These are phyloP conservation scores for Saguinus imperator DNA, from an alignment of 2,113 vertebrate genomes.

Conservation along the genomic window DNA sequence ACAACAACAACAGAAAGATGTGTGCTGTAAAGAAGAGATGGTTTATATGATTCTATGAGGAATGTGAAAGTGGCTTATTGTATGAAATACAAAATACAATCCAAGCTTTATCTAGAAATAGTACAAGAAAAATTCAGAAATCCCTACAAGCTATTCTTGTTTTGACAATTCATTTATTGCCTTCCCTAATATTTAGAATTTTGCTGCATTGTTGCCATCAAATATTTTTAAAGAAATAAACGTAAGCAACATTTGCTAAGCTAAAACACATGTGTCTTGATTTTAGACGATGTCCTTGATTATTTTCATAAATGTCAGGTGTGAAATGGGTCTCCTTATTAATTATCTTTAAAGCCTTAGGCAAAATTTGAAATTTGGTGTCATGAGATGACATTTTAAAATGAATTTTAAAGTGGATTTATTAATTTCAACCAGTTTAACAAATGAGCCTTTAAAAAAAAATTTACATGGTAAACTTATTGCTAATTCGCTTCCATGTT, in stretches of 20 bases:
- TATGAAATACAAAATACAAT: background rate
- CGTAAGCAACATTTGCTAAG: constrained; percentile 30
- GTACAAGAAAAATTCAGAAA: background rate
- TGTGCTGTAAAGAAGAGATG: background rate
- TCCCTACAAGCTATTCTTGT: background rate
- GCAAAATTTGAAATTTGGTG: constrained; percentile 44
- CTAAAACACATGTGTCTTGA: constrained; percentile 28
- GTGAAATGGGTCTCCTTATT: constrained; percentile 13
- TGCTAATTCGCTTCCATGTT: constrained; percentile 8
- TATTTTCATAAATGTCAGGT: constrained; percentile 33
- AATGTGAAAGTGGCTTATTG: background rate
- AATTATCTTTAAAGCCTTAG: constrained; percentile 39
- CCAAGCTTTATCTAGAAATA: constrained; percentile 23
- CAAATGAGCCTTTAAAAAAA: background rate
- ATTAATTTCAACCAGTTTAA: constrained; percentile 48
- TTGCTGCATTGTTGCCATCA: constrained; percentile 4
- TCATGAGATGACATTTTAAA: constrained; percentile 43
- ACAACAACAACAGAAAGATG: background rate
- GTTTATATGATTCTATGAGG: background rate
- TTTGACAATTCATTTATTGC: constrained; percentile 43
- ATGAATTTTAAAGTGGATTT: constrained; percentile 21
- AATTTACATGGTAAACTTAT: background rate
- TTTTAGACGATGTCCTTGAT: constrained; percentile 29
- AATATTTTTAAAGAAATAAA: constrained; percentile 25
- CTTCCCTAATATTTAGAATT: constrained; percentile 30